Conservation (phyloP, 2,888 invertebrate genomes). For the Tenthredo notha region DNA sequence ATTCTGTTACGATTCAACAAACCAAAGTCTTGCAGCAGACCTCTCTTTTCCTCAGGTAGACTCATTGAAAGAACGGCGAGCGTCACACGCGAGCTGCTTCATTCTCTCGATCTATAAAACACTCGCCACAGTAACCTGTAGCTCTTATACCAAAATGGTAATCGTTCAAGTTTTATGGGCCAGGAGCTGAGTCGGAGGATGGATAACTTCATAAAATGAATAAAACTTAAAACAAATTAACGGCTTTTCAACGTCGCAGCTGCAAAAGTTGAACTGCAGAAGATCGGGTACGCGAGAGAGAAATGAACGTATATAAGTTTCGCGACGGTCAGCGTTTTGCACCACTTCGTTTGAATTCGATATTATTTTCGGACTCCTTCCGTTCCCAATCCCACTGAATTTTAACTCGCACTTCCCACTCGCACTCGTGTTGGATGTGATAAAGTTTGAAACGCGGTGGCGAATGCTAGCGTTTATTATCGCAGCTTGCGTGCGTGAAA, state of each 20-base stretch:
- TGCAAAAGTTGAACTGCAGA: not conserved
- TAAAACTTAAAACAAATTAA: conserved; percentile 1
- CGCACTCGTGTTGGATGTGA: conserved; percentile 11
- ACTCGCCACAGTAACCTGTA: conserved; percentile 31
- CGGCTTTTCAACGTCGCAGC: not conserved
- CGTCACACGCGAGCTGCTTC: conserved; percentile 55
- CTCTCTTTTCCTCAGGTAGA: not conserved
- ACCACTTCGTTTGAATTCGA: not conserved
- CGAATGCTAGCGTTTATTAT: conserved; percentile 17
- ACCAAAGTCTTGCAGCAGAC: not conserved
- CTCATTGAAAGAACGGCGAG: conserved; percentile 20
- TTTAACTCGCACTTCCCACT: not conserved
- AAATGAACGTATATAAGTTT: not conserved
- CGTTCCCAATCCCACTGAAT: not conserved
- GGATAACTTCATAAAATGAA: conserved; percentile 9
- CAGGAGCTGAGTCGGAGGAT: not conserved
- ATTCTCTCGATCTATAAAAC: conserved; percentile 34
- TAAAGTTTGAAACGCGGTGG: conserved; percentile 13
- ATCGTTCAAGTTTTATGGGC: not conserved
- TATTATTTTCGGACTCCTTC: conserved; percentile 23
- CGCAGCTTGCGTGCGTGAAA: not conserved
- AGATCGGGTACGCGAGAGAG: not conserved
- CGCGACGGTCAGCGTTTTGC: conserved; percentile 34
- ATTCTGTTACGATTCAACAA: conserved; percentile 48
- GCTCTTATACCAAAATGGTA: conserved; percentile 5